Base-by-base conservation (phyloP, 2,113 vertebrate genomes). In the Turdus rufiventris region DNA sequence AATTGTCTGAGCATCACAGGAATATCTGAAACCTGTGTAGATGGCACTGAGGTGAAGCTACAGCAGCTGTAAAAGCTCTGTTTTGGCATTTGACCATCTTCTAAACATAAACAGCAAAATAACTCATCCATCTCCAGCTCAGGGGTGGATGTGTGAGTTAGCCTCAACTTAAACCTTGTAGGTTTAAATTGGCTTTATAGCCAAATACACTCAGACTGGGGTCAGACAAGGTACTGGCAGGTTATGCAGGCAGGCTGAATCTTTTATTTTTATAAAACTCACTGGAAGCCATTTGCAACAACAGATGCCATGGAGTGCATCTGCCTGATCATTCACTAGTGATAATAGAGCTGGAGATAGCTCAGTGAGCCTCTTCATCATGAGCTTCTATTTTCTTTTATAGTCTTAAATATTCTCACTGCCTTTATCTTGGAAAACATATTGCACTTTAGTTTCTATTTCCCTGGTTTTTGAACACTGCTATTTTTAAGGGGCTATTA, bases 321-420 rank as follows among this genome's bases (percentile, higher is more conserved):
- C 88, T 67, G 38, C 61, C 85, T 56, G 71, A 67, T 93, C 2
- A 0, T 90, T 94, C 85, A 48, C 43, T 19, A 21, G 47, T 81
- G 80, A 87, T 87, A 89, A 85, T 10, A 61, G 18, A 76, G 58
- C 71, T 77, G 47, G 42, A 88, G 89, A 58, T 51, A 88, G 75
- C 75, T 88, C 88, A 77, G 78, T 54, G 90, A 93, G 42, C 75
- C 48, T 63, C 75, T 94, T 79, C 87, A 75, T 81, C 66, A 50
- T 66, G 38, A 50, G 34, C 85, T 91, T 80, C 85, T 51, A 36
- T 94, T 94, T 94, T 91, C 87, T 93, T 94, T 93, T 93, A 72
- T 42, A n/a, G 78, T 38, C 78, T 81, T 77, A 80, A 83, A 88
- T 70, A 80, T 85, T 90, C 60, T 90, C 31, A 36, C 51, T 85